Evolutionary conservation across 2,113 vertebrate genomes (phyloP).

Genomic region (Sclerurus mexicanus): DNA sequence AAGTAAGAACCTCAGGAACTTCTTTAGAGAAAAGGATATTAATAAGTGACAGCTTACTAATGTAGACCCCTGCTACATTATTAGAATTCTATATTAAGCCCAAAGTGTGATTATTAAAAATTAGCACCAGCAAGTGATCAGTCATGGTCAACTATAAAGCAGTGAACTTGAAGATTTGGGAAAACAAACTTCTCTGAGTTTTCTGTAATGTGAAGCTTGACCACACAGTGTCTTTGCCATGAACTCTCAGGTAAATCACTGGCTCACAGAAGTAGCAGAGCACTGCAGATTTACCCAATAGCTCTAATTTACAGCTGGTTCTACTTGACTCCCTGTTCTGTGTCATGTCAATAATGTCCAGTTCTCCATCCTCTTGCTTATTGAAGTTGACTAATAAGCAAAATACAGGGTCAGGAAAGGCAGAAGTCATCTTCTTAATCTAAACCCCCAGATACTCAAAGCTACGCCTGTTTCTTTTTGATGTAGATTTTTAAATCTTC

Average conservation of each 20-base stretch:
- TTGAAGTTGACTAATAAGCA: not conserved
- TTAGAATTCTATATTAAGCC: not conserved
- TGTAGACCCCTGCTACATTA: not conserved
- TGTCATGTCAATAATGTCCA: not conserved
- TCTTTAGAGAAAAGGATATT: not conserved
- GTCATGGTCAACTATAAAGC: not conserved
- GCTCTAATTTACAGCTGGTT: not conserved
- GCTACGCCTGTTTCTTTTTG: not conserved
- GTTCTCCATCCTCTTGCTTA: not conserved
- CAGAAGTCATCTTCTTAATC: not conserved
- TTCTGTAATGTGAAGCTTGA: not conserved
- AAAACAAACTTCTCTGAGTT: not conserved
- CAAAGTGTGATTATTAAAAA: not conserved
- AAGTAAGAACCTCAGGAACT: not conserved
- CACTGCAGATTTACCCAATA: not conserved
- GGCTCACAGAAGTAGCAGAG: not conserved
- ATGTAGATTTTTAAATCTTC: not conserved
- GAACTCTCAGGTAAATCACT: not conserved
- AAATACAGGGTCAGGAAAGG: not conserved
- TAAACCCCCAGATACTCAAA: not conserved
- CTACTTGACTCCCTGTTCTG: not conserved
- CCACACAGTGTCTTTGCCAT: not conserved
- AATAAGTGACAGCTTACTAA: not conserved
- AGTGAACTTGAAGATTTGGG: not conserved
- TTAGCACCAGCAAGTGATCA: not conserved